phyloP scores from a whole-genome alignment of 2,888 invertebrate genomes.

The Charanyca ferruginea region DNA sequence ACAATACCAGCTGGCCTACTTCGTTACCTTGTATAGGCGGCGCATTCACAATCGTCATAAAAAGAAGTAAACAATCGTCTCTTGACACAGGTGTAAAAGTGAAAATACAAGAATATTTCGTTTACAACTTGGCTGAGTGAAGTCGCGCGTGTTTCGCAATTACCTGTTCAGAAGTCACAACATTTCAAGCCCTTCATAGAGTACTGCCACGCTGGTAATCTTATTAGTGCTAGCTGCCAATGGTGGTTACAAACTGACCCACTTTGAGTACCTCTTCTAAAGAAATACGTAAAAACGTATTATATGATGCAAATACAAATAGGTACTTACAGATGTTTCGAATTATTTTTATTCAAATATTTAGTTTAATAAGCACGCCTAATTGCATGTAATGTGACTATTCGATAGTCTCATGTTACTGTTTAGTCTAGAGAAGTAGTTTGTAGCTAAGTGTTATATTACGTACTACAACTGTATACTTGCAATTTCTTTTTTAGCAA shows the following conservation, averaged over 20 bases:
- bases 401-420: slow-evolving; percentile 47
- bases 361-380: slow-evolving; percentile 12
- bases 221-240: slow-evolving; percentile 59
- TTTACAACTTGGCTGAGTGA: slow-evolving; percentile 66
- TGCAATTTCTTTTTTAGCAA: slow-evolving; percentile 46
- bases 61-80: slow-evolving; percentile 81
- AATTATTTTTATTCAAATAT: slow-evolving; percentile 22
- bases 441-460: slow-evolving; percentile 18
- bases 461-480: slow-evolving; percentile 12
- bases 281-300: slow-evolving; percentile 48
- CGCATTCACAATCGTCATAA: slow-evolving; percentile 67
- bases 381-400: slow-evolving; percentile 33
- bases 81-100: slow-evolving; percentile 86
- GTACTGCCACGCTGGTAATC: slow-evolving; percentile 63
- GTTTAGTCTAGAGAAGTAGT: slow-evolving; percentile 47
- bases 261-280: slow-evolving; percentile 57
- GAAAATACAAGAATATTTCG: slow-evolving; percentile 77
- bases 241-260: slow-evolving; percentile 66
- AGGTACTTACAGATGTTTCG: slow-evolving; percentile 30
- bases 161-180: slow-evolving; percentile 62
- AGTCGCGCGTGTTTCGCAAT: slow-evolving; percentile 64
- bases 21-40: slow-evolving; percentile 61
- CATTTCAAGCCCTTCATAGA: slow-evolving; percentile 63
- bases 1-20: slow-evolving; percentile 66
- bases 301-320: no score